Percentiles rank a stretch among this genome's conserved stretches.
Evolutionary conservation across 2,888 invertebrate species (phyloP).

Genomic region (Eupsilia transversa): DNA sequence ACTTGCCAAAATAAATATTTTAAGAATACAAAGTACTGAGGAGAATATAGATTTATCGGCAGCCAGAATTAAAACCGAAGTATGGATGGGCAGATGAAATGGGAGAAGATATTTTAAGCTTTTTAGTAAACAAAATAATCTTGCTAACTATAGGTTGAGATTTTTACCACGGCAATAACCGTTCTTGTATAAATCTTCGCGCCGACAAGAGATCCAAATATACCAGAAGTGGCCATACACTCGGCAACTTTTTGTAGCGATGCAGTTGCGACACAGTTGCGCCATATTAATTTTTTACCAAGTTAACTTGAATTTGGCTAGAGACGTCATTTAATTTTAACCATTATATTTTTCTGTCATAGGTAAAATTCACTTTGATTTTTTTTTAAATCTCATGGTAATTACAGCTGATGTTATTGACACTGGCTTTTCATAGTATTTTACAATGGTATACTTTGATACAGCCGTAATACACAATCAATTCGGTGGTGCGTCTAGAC

Average conservation of each 20-base stretch:
- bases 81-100: constrained; percentile 18
- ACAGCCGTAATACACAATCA: not conserved
- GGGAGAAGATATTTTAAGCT: not conserved
- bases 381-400: not conserved
- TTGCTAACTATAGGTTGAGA: not conserved
- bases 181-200: not conserved
- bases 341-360: not conserved
- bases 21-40: constrained; percentile 22
- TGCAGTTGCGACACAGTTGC: not conserved
- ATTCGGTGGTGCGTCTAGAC: constrained; percentile 39
- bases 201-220: not conserved
- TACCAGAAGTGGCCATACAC: not conserved
- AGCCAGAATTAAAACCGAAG: constrained; percentile 12
- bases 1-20: constrained; percentile 55
- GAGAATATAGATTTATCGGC: constrained; percentile 32
- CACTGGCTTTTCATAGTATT: not conserved
- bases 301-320: not conserved
- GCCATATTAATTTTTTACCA: not conserved
- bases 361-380: not conserved
- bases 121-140: constrained; percentile 4
- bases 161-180: not conserved
- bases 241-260: not conserved
- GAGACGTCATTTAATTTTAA: not conserved
- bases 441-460: no score
- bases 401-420: not conserved